Evolutionary conservation across 2,888 invertebrate species (phyloP).

Genomic region (Hemaris fuciformis): DNA sequence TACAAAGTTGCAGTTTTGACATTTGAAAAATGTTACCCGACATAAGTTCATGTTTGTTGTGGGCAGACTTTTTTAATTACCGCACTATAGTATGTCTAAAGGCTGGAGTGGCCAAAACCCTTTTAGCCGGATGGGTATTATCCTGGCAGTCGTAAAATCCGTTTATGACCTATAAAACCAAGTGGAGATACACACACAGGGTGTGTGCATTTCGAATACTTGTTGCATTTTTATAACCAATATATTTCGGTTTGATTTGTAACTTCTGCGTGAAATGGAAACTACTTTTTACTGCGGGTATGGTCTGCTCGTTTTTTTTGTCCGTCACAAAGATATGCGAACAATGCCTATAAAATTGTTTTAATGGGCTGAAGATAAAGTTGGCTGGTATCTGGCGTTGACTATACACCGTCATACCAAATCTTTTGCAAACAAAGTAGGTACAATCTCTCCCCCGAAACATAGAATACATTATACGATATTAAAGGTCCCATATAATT

Average conservation of each 20-base stretch:
- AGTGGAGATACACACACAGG: constrained; percentile 71
- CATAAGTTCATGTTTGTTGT: constrained; percentile 19
- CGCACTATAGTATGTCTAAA: constrained; percentile 38
- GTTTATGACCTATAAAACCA: constrained; percentile 76
- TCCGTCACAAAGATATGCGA: background rate
- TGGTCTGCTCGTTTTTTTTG: background rate
- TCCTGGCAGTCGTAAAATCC: constrained; percentile 70
- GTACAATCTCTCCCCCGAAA: too few relatives aligned
- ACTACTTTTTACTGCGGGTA: constrained; percentile 44
- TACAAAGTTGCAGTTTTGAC: too few relatives aligned
- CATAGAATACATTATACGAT: too few relatives aligned
- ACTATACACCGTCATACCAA: too few relatives aligned
- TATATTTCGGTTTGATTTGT: constrained; percentile 80
- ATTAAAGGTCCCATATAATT: too few relatives aligned
- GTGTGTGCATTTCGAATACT: constrained; percentile 71
- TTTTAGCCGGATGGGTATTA: constrained; percentile 79
- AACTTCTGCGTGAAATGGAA: constrained; percentile 63
- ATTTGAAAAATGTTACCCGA: background rate
- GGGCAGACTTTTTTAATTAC: constrained; percentile 71
- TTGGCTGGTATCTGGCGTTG: background rate
- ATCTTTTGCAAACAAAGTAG: too few relatives aligned
- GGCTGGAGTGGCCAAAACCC: constrained; percentile 61
- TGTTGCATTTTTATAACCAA: constrained; percentile 80
- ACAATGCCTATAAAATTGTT: constrained; percentile 6
- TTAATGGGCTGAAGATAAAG: background rate